Conservation (phyloP, 2,113 vertebrate species). For the Oreocharis arfaki region DNA sequence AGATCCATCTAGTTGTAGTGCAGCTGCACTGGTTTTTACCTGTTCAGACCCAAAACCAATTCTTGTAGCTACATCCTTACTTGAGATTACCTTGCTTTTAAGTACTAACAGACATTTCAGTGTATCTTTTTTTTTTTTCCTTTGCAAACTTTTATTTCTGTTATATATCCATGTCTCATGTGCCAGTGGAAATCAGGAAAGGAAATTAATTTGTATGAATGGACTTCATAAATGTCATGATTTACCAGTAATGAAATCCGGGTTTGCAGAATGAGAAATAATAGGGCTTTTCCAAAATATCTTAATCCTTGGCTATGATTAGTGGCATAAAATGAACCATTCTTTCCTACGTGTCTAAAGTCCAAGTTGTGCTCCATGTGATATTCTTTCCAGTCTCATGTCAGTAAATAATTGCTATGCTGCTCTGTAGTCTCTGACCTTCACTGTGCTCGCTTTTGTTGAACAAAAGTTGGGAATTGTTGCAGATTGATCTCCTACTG, state of each 20-base stretch:
- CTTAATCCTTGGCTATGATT: constrained; percentile 51
- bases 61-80: not conserved
- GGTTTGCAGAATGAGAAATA: constrained; percentile 38
- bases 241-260: constrained; percentile 40
- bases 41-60: not conserved
- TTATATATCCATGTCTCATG: not conserved
- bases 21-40: not conserved
- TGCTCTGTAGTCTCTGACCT: constrained; percentile 29
- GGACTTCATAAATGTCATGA: constrained; percentile 2
- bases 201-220: constrained; percentile 40
- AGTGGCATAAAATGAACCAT: constrained; percentile 48
- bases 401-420: constrained; percentile 38
- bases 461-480: not conserved
- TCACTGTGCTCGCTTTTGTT: not conserved
- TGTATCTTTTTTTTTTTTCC: not conserved
- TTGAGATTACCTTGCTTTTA: not conserved
- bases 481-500: not conserved
- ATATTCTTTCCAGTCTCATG: constrained; percentile 51
- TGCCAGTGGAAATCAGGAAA: constrained; percentile 19
- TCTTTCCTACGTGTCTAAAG: constrained; percentile 33
- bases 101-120: not conserved
- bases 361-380: constrained; percentile 35
- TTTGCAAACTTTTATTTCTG: not conserved
- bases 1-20: not conserved
- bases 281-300: constrained; percentile 56